phyloP scores from a whole-genome alignment of 2,797 vertebrate genomes.

The Neopelma chrysocephalum region DNA sequence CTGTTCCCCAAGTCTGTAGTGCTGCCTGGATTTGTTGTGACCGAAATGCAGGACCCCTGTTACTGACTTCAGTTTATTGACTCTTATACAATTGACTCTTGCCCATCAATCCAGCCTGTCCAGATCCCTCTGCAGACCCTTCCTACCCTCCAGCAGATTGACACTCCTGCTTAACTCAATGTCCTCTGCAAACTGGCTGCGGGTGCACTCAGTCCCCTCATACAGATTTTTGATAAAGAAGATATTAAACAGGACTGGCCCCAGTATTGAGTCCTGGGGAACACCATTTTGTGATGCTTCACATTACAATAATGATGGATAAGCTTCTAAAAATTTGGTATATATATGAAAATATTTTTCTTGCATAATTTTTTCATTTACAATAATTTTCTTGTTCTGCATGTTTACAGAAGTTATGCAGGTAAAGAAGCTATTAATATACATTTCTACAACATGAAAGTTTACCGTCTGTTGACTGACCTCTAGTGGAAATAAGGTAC shows the following conservation, averaged over 20 bases:
- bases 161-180: neutral
- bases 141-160: neutral
- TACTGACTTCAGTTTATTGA: neutral
- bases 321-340: neutral
- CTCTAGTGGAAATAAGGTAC: conserved; percentile 43
- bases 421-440: neutral
- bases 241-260: neutral
- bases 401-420: neutral
- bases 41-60: neutral
- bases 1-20: neutral
- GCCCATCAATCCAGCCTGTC: neutral
- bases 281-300: neutral
- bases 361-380: neutral
- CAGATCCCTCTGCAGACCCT: neutral
- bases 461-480: conserved; percentile 49
- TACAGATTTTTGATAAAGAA: too few species aligned
- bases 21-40: neutral
- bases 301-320: neutral
- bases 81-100: neutral
- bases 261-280: neutral
- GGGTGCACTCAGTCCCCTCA: neutral
- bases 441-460: neutral
- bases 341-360: neutral
- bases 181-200: neutral
- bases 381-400: neutral